A percentile compares a stretch with the other conserved stretches of the same genome.
phyloP scores from a whole-genome alignment of 2,113 vertebrate species.

The Ceratotherium simum region DNA sequence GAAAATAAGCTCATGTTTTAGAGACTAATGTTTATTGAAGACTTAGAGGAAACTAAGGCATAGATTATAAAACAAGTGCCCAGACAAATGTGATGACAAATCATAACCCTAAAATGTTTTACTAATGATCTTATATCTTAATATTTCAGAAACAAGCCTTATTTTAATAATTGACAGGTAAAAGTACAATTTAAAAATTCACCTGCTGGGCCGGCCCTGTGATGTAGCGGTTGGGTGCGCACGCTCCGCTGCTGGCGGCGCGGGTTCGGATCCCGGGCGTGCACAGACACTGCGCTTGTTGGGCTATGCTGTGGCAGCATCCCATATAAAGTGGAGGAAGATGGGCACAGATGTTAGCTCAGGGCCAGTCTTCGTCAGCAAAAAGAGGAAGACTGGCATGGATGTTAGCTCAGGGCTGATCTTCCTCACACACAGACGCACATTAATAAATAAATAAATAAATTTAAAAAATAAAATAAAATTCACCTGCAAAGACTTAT shows the following conservation, averaged over 20 bases:
- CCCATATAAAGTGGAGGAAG: no score
- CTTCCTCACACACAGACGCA: no score
- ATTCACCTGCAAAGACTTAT: neutral
- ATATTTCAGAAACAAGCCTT: slow-evolving; percentile 19
- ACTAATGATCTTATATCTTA: neutral
- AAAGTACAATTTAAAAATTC: neutral
- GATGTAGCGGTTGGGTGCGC: no score
- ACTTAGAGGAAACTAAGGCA: neutral
- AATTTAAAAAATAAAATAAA: neutral
- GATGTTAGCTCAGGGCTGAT: no score
- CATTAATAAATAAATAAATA: no score
- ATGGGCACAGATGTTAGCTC: no score
- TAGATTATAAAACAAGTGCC: neutral
- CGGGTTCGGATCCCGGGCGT: no score
- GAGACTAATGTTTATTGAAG: slow-evolving; percentile 34
- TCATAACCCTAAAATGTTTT: slow-evolving; percentile 7
- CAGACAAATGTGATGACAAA: neutral
- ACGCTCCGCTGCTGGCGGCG: no score
- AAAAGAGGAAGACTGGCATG: no score
- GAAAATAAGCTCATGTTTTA: slow-evolving; percentile 8
- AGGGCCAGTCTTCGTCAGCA: no score
- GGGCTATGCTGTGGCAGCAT: no score
- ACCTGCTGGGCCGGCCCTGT: neutral
- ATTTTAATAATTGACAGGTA: neutral
- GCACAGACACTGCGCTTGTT: no score